Evolutionary conservation across 2,113 vertebrate genomes (phyloP), one percentile per base, ranked within the genome.

Genomic region (Lasiurus cinereus): DNA sequence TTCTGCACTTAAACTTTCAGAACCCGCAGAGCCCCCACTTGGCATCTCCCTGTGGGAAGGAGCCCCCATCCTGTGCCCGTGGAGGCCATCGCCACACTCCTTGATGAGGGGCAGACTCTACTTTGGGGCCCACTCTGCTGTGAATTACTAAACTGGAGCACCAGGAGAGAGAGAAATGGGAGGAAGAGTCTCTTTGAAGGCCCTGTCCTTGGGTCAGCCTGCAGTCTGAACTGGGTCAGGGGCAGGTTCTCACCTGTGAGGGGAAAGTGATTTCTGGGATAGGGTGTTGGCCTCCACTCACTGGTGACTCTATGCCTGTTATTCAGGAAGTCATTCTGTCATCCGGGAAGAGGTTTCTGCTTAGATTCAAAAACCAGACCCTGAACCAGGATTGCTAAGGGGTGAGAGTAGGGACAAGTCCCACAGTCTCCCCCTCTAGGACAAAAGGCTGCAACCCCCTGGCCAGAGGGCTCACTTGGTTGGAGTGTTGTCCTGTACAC

Each of bases 1-100:
- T 24, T 36, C 29, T 64, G 19, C 29, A 5, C 12, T 5, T 80
- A 62, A 22, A 11, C 59, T 90, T 89, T 88, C 11, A 19, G 72
- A 88, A 50, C 27, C 3, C 0, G 1, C 24, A 22, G 50, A 67
- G 16, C 52, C 19, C 67, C 4, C 0, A 15, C n/a, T 15, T 2
- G 1, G 73, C 19, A 3, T 50, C 62, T 43, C 62, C 67, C 43
- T 50, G n/a, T 69, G 19, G 74, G 59, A 74, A n/a, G 46, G 62
- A 5, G 29, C 22, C 2, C 50, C 50, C 14, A 15, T 9, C 13
- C 18, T 29, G 4, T 52, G n/a, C 39, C 50, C 1, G 4, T 16
- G 43, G 54, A 29, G 19, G 6, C 46, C 29, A 4, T 14, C 48
- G 16, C 52, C 19, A 3, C 33, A 33, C 15, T 43, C 10, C 27